These are phyloP conservation scores for Eretmocerus hayati DNA, from an alignment of 2,888 invertebrate species.

Conservation along the genomic window DNA sequence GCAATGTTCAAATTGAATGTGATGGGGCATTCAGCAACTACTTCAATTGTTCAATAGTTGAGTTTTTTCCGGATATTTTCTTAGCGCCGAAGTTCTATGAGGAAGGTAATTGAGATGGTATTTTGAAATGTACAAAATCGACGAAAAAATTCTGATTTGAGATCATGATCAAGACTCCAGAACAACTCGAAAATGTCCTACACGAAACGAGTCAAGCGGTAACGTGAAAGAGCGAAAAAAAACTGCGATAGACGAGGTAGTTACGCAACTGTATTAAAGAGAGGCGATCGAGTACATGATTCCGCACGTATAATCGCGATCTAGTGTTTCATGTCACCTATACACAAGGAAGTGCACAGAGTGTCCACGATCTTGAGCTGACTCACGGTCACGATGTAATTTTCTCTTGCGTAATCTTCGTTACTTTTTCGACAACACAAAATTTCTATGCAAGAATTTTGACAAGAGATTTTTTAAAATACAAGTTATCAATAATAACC, in stretches of 20 bases:
- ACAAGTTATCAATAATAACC: too few species aligned
- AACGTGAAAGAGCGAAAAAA: background rate
- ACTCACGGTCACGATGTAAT: background rate
- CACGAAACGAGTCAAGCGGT: background rate
- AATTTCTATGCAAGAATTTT: slow-evolving; percentile 8
- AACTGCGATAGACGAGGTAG: background rate
- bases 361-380: background rate
- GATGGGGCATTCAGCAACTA: too few species aligned
- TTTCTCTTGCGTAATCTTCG: slow-evolving; percentile 14
- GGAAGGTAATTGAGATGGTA: too few species aligned
- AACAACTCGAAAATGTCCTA: too few species aligned
- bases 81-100: too few species aligned
- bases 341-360: background rate
- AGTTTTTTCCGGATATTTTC: too few species aligned
- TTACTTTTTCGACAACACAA: slow-evolving; percentile 2
- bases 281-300: background rate
- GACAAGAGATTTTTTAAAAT: too few species aligned
- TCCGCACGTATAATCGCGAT: slow-evolving; percentile 9
- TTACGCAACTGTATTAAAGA: slow-evolving; percentile 12
- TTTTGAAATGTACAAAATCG: too few species aligned
- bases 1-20: too few species aligned
- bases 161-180: too few species aligned
- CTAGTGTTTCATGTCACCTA: slow-evolving; percentile 10
- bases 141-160: too few species aligned
- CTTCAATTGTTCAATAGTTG: too few species aligned